Base-by-base conservation (phyloP, 2,797 vertebrate species). In the Ceyx erithaca region DNA sequence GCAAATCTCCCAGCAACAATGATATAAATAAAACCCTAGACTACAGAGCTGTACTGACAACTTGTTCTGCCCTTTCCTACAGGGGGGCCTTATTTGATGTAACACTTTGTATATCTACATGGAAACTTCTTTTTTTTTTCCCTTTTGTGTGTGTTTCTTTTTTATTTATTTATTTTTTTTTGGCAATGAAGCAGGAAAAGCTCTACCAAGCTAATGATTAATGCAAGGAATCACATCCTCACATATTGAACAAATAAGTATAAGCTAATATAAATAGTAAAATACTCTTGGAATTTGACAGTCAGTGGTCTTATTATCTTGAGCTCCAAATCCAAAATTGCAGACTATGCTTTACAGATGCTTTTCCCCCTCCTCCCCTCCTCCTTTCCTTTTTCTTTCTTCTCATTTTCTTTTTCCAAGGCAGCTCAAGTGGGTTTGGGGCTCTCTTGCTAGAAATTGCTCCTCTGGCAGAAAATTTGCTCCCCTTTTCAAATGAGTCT, bases 181-280 rank as follows among this genome's bases (percentile, higher is more conserved):
- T 96, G 95, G 94, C 92, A 93, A 85, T 64, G 51, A 94, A 93
- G 51, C 84, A 95, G 93, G 86, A 93, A 94, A 82, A 93, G 58
- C 78, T 93, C 66, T 92, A 96, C 83, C 80, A 92, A 89, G 90
- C 48, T 91, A 95, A 94, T 92, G 91, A 94, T 96, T 95, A 96
- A 94, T 85, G 78, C 80, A 92, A 95, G 86, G 79, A 92, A 92
- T 96, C 94, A 93, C 86, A 96, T 94, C 88, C 84, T 92, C 94
- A 94, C 96, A 96, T 96, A 95, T 87, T 96, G 95, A 93, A 96
- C 82, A 92, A 96, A 94, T 94, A 96, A 96, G 95, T 96, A 89
- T 48, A 96, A 93, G 78, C 76, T 92, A 95, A 95, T 94, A 95
- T 87, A 95, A 96, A 96, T 95, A 96, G 93, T 87, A 94, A 96